A percentile compares a stretch with the other conserved stretches of the same genome.
These are phyloP conservation scores for Petrolisthes cinctipes DNA, from an alignment of 2,888 invertebrate species.

Conservation along the genomic window DNA sequence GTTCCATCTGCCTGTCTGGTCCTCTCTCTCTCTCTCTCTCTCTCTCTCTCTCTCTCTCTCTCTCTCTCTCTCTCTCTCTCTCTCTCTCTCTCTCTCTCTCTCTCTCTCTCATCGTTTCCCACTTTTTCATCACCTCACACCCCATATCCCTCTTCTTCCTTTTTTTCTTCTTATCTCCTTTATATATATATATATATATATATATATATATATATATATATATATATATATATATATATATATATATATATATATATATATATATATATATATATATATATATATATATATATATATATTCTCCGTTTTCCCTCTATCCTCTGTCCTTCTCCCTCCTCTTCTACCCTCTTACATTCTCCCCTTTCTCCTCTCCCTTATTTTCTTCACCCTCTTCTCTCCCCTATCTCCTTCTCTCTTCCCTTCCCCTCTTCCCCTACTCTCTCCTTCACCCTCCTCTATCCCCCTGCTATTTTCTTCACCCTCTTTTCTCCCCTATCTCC, in stretches of 20 bases:
- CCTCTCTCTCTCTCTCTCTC: constrained; percentile 22
- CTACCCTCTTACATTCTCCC: neutral
- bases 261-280: too few species aligned
- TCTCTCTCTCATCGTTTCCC: constrained; percentile 2
- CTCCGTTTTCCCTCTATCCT: too few species aligned
- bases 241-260: too few species aligned
- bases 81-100: too few species aligned
- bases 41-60: constrained; percentile 37
- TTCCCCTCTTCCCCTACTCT: neutral
- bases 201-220: constrained; percentile 40
- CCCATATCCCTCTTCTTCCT: constrained; percentile 31
- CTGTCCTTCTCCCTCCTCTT: too few species aligned
- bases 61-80: constrained; percentile 21
- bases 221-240: constrained; percentile 38
- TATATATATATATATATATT: too few species aligned
- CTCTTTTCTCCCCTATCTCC: constrained; percentile 13
- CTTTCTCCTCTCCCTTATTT: too few species aligned
- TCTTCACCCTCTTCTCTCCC: too few species aligned
- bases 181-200: constrained; percentile 29
- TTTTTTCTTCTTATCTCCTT: neutral
- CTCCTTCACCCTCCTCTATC: constrained; percentile 4
- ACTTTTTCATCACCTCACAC: constrained; percentile 9
- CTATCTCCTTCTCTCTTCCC: too few species aligned
- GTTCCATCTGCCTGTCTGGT: neutral
- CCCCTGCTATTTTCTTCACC: constrained; percentile 4